Evolutionary conservation across 1,140 invertebrate genomes (phyloP).

Genomic region (Heliconius hewitsoni): DNA sequence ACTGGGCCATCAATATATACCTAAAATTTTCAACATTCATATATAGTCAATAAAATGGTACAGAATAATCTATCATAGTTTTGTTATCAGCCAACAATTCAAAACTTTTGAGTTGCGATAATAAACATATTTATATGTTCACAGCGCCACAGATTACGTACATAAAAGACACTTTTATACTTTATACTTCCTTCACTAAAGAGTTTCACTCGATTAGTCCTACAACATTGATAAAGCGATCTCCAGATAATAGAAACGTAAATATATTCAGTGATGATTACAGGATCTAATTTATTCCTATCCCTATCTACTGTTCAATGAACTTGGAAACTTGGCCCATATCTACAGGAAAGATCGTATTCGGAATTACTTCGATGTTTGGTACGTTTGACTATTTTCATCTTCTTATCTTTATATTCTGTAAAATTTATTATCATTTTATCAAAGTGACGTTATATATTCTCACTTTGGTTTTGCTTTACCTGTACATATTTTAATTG

Average conservation of each 20-base stretch:
- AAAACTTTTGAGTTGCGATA: too few species aligned
- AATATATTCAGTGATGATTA: slow-evolving; percentile 20
- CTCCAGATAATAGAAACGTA: slow-evolving; percentile 1
- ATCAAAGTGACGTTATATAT: not conserved
- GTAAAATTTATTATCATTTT: not conserved
- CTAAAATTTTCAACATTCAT: too few species aligned
- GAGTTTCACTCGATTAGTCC: slow-evolving; percentile 5
- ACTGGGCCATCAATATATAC: too few species aligned
- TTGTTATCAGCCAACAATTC: too few species aligned
- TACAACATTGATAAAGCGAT: slow-evolving; percentile 8
- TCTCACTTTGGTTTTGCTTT: too few species aligned
- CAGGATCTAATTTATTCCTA: slow-evolving; percentile 22
- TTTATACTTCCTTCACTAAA: not conserved
- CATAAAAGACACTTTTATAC: slow-evolving; percentile 2
- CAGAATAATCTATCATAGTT: too few species aligned
- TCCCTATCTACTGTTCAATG: slow-evolving; percentile 24
- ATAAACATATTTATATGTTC: not conserved
- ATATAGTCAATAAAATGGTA: too few species aligned
- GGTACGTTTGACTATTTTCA: not conserved
- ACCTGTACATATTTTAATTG: too few species aligned
- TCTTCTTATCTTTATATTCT: slow-evolving; percentile 2
- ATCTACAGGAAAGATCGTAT: slow-evolving; percentile 1
- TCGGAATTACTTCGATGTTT: not conserved
- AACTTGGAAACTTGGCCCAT: slow-evolving; percentile 22
- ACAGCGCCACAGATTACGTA: not conserved